A percentile compares a stretch with the other conserved stretches of the same genome.
Evolutionary conservation across 1,140 invertebrate species (phyloP).

Genomic region (Ips nitidus): DNA sequence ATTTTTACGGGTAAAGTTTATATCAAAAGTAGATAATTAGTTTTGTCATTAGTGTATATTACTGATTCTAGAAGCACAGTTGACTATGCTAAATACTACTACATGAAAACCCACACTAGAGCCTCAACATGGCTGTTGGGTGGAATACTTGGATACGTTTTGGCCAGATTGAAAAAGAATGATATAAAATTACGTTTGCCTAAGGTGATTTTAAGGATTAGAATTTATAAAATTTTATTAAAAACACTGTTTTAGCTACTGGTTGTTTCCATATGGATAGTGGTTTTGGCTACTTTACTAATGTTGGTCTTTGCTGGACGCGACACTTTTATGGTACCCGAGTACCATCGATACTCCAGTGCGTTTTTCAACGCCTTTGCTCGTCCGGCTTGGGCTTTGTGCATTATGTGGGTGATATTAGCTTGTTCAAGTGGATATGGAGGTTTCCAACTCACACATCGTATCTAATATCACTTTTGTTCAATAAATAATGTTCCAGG

Average conservation of each 20-base stretch:
- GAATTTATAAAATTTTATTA: too few relatives aligned
- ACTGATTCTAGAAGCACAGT: not conserved
- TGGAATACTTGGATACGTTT: slow-evolving; percentile 57
- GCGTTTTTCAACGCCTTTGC: slow-evolving; percentile 19
- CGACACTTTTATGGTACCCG: not conserved
- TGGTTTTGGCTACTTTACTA: slow-evolving; percentile 10
- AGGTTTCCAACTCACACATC: slow-evolving; percentile 5
- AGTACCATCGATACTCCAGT: slow-evolving; percentile 5
- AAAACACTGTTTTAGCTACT: too few relatives aligned
- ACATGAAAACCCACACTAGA: slow-evolving; percentile 50
- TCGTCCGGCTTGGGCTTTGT: slow-evolving; percentile 17
- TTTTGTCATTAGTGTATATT: slow-evolving; percentile 1
- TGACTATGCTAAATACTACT: slow-evolving; percentile 37
- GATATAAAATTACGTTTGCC: too few relatives aligned
- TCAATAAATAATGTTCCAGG: slow-evolving; percentile 13
- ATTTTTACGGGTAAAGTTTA: slow-evolving; percentile 23
- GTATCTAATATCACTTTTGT: not conserved
- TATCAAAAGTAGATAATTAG: not conserved
- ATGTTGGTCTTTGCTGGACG: slow-evolving; percentile 18
- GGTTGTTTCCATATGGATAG: slow-evolving; percentile 8
- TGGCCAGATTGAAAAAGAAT: slow-evolving; percentile 3
- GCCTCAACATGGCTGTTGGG: slow-evolving; percentile 63
- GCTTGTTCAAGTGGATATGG: slow-evolving; percentile 23
- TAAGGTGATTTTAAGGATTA: too few relatives aligned
- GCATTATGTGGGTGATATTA: slow-evolving; percentile 18